Conservation (phyloP, 2,113 vertebrate genomes). For the Corythornis madagascariensis region DNA sequence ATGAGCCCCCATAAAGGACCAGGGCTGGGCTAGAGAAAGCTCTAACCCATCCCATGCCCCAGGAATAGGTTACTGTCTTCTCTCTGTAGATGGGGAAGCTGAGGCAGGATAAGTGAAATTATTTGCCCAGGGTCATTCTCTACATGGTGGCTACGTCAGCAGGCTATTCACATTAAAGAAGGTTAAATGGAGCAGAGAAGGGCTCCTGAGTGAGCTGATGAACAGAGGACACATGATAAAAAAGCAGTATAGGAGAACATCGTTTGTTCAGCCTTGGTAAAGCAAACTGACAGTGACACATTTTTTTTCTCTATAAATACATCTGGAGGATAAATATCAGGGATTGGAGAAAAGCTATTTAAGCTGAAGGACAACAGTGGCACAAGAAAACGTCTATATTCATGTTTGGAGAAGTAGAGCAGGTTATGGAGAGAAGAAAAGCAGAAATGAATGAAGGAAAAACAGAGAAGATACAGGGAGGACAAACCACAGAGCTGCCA, state of each 20-base stretch:
- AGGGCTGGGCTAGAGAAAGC: neutral
- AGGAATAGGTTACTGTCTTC: neutral
- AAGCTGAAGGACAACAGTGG: conserved; percentile 3
- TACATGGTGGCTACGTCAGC: neutral
- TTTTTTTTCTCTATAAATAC: conserved; percentile 21
- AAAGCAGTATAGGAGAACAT: neutral
- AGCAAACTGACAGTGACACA: neutral
- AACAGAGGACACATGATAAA: neutral
- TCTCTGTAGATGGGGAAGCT: neutral
- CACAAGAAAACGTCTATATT: neutral
- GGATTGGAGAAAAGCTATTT: neutral
- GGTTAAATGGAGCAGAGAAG: neutral
- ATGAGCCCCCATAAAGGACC: neutral
- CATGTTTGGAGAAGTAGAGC: neutral
- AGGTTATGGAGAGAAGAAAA: neutral
- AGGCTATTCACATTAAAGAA: neutral
- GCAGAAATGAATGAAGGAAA: neutral
- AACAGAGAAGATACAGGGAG: neutral
- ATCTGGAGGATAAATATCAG: conserved; percentile 13
- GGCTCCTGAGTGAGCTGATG: neutral
- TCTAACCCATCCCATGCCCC: neutral
- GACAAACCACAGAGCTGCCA: neutral
- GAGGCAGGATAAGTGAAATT: neutral
- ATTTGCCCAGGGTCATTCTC: neutral
- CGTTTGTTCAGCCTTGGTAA: neutral